Base-by-base conservation (phyloP, 2,888 invertebrate species). In the Ryuthela nishihirai region DNA sequence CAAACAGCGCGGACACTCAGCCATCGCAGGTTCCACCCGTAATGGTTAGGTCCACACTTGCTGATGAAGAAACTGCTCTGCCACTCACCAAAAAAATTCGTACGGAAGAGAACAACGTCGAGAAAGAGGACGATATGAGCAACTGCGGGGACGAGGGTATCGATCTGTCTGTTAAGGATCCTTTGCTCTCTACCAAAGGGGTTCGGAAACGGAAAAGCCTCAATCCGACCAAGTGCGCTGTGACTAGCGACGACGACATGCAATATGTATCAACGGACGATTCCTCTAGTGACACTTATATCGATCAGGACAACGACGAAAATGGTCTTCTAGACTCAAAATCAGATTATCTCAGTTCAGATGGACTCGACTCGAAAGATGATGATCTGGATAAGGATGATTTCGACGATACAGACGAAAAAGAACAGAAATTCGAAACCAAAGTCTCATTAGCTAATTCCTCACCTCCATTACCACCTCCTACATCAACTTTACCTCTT, bases 161-260 rank as follows among this genome's bases (percentile, higher is more conserved):
- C 65, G 82, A 81, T 69, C 79, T 81, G 58, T 54, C 64, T 2
- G 83, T 84, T 69, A 83, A 82, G 68, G 83, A 83, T 21, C 6
- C 29, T 25, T 20, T 36, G 0, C 24, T 42, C 9, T 56, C 36
- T 18, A 81, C 82, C 69, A 81, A 84, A n/a, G 83, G 81, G 70
- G 86, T 85, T 70, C 79, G 90, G 50, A 93, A 93, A 74, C 80
- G 92, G 24, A 93, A 93, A 76, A 90, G 85, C 68, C 84, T 88
- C 68, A 91, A 92, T 72, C 92, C 92, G 0, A 88, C 86, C 1
- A 81, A 87, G 63, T 84, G 88, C 71, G 83, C 87, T n/a, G 52
- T 60, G 4, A 40, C 53, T 10, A 70, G 71, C 61, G 71, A 71
- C 24, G 76, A 78, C 44, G 80, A 80, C 39, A 52, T 69, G 25